Evolutionary conservation across 2,888 invertebrate genomes (phyloP).

Genomic region (Protophormia terraenovae): DNA sequence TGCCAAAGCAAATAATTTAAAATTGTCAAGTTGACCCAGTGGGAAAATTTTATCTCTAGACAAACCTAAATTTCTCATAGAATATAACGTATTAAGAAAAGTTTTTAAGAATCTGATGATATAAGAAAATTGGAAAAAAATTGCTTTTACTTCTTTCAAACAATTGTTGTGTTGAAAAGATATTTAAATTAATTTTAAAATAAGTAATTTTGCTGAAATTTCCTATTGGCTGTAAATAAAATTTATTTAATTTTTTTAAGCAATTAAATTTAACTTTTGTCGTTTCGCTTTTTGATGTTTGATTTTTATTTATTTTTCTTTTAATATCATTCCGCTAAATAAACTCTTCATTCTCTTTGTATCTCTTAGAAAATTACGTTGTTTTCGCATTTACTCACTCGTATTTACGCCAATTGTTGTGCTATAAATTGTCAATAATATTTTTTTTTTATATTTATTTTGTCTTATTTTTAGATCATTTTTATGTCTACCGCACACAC

Average conservation of each 20-base stretch:
- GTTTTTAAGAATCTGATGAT: too few species aligned
- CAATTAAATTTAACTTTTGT: neutral
- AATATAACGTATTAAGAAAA: too few species aligned
- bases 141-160: too few species aligned
- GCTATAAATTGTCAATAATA: slow-evolving; percentile 26
- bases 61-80: neutral
- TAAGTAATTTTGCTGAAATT: neutral
- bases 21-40: neutral
- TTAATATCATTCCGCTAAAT: neutral
- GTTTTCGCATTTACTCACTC: neutral
- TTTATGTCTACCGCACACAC: neutral
- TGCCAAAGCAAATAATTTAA: neutral
- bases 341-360: neutral
- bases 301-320: neutral
- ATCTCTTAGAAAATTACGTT: neutral
- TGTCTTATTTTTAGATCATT: slow-evolving; percentile 24
- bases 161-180: too few species aligned
- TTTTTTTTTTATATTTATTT: neutral
- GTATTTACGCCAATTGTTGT: slow-evolving; percentile 4
- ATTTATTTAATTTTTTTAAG: neutral
- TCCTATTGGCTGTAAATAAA: neutral
- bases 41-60: neutral
- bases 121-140: too few species aligned
- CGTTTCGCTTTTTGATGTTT: neutral
- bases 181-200: too few species aligned